Evolutionary conservation across 2,113 vertebrate species (phyloP), one percentile per base, ranked within the genome.

Genomic region (Crotophaga sulcirostris): DNA sequence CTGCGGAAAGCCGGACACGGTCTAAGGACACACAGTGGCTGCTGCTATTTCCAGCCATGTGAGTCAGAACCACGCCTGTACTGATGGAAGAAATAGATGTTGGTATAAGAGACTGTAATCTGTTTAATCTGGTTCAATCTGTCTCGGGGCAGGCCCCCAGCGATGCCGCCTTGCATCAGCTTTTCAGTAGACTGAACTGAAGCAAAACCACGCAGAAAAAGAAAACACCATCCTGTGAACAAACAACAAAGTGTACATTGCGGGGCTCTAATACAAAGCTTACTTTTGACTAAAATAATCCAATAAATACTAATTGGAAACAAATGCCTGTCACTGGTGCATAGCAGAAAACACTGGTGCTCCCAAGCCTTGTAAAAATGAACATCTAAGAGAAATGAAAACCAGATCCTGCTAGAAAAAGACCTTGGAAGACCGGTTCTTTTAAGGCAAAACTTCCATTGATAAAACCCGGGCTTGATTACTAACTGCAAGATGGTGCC

Each of bases 301-400:
- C 84, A 91, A 94, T 91, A 85, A 93, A 96, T 42, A 45, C 44
- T 93, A 94, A 94, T 84, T 52, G 63, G 85, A 96, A 96, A 63
- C 94, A 93, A 93, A 51, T 49, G 85, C 9, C 70, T 73, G 11
- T 38, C 83, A 33, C 28, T 87, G 81, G 86, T 42, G 72, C 54
- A 19, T 2, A 59, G 64, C 45, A 75, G 60, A 95, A 84, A 3
- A 5, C 36, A 28, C 24, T 13, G n/a, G 31, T 7, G 28, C 33
- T 85, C 88, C 93, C 42, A 59, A 90, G 55, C 36, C 59, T 58
- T 68, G 64, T 74, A 86, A 88, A 94, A 95, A 75, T 0, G 18
- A 90, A 38, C 34, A 69, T 55, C 58, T 77, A 77, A 55, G 13
- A 86, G 66, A 79, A 90, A 84, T 90, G 69, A 78, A 86, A 95